Base-by-base conservation (phyloP, 2,888 invertebrate genomes). In the Sclerodermus sp. region DNA sequence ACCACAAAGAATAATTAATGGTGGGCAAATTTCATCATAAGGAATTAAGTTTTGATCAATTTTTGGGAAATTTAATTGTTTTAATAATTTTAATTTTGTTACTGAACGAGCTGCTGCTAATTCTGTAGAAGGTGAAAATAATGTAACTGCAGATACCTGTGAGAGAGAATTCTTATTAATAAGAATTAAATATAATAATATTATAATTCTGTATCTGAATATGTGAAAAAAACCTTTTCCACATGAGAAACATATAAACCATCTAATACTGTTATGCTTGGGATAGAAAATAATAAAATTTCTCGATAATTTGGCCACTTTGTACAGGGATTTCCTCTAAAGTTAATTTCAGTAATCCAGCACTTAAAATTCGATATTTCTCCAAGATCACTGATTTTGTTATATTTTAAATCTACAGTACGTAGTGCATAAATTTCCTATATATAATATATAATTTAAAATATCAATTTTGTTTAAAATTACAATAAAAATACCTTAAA, bases 1-100 rank as follows among this genome's bases (percentile, higher is more conserved):
- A 13, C 81, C 81, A 14, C 79, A 78, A 12, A 81, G 61, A 30
- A 79, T 64, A 2, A 81, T 67, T 16, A 81, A 64, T 1, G 77
- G 74, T n/a, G 74, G 74, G 5, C 70, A 68, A 1, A 67, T 53
- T 51, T 73, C 60, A 49, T 78, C 77, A 38, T 71, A 74, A 1
- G 80, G 78, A 14, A 67, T 53, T 12, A 77, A 63, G 43, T 77
- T 69, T 10, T 60, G 50, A 42, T 71, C 73, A 42, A 79, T 70
- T 36, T 67, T 63, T 0, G 74, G 75, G 17, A 55, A 60, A 46
- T 72, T 76, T 45, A 78, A 58, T 54, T 77, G 71, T 45, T 77
- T 74, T 31, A 78, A 50, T 15, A 77, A 62, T 14, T 67, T 66
- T 30, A 77, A 52, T 51, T 71, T 69, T 0, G 76, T 67, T 30